Conservation (phyloP, 2,888 invertebrate genomes). For the Sarcophaga carnaria region DNA sequence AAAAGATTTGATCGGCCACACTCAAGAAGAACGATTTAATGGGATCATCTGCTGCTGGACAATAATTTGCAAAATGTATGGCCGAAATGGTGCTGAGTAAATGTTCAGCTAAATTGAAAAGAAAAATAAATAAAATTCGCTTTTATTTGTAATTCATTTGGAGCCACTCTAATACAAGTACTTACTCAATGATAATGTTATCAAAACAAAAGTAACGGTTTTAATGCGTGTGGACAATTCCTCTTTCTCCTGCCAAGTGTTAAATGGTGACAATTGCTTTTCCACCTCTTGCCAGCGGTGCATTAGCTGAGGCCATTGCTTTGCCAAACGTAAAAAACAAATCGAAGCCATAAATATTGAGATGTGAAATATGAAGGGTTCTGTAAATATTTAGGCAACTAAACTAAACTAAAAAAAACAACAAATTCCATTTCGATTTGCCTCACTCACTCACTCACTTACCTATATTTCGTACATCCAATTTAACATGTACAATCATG, state of each 20-base stretch:
- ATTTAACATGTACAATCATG: conserved; percentile 69
- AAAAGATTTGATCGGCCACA: conserved; percentile 75
- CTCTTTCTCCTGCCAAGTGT: conserved; percentile 71
- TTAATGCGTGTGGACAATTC: conserved; percentile 73
- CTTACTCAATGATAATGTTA: conserved; percentile 77
- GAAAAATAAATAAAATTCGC: background rate
- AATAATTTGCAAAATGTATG: conserved; percentile 77
- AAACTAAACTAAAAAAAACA: too few relatives aligned
- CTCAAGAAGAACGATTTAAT: conserved; percentile 76
- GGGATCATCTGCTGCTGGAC: conserved; percentile 75
- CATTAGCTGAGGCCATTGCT: conserved; percentile 79
- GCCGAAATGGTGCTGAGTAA: conserved; percentile 78
- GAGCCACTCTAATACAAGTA: too few relatives aligned
- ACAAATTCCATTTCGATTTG: too few relatives aligned
- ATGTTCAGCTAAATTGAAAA: conserved; percentile 76
- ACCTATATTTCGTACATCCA: conserved; percentile 79
- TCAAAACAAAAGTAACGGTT: conserved; percentile 73
- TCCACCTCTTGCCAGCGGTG: conserved; percentile 77
- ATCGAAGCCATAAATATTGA: conserved; percentile 75
- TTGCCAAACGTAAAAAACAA: conserved; percentile 81
- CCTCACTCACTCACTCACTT: conserved; percentile 29
- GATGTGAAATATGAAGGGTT: conserved; percentile 78
- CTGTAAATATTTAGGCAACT: conserved; percentile 69
- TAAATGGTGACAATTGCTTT: conserved; percentile 72
- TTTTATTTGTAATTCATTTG: background rate